Evolutionary conservation across 2,113 vertebrate genomes (phyloP).

Genomic region (Chlamydotis undulata): DNA sequence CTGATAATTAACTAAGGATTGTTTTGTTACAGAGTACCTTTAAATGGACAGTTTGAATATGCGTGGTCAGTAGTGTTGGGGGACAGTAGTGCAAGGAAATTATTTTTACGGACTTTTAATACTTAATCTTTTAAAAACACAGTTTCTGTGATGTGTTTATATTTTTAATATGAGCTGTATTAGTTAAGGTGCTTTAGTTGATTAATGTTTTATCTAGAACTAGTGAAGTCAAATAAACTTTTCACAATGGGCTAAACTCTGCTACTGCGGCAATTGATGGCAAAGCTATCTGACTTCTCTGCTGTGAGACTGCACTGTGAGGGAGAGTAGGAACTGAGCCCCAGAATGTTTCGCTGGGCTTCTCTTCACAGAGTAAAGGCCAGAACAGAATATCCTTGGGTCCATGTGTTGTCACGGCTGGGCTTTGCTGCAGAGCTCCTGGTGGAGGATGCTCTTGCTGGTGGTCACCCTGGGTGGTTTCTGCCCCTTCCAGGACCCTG

Average conservation of each 20-base stretch:
- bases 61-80: background rate
- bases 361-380: background rate
- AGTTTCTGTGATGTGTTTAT: background rate
- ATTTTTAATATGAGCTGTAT: background rate
- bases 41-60: background rate
- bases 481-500: accelerated
- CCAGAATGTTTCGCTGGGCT: background rate
- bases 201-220: background rate
- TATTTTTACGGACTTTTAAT: background rate
- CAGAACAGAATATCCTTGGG: background rate
- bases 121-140: background rate
- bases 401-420: accelerated
- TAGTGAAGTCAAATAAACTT: background rate
- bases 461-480: background rate
- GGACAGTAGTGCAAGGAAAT: background rate
- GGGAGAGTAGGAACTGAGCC: background rate
- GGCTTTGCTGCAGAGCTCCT: background rate
- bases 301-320: background rate
- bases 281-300: background rate
- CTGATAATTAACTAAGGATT: background rate
- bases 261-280: background rate
- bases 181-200: background rate
- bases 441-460: background rate
- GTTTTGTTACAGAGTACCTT: background rate
- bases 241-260: background rate